These are phyloP conservation scores for Harpegnathos saltator DNA, from an alignment of 1,140 invertebrate genomes.

Conservation along the genomic window DNA sequence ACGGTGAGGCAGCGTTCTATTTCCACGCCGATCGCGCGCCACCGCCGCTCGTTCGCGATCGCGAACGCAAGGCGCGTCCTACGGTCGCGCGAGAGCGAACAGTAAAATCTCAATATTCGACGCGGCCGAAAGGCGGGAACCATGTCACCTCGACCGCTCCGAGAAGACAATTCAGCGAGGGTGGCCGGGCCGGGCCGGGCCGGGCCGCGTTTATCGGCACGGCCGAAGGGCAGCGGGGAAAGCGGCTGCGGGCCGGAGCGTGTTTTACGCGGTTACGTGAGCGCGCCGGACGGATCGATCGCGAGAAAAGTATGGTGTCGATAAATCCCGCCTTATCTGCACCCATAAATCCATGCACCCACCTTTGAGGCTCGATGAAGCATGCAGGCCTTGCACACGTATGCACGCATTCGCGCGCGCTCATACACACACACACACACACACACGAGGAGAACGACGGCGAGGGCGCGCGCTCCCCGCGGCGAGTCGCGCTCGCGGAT, in stretches of 20 bases:
- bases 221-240: no score
- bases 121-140: no score
- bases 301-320: slow-evolving; percentile 51
- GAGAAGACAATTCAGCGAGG: slow-evolving; percentile 27
- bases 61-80: not conserved
- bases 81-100: not conserved
- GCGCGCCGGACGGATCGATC: slow-evolving; percentile 34
- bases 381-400: slow-evolving; percentile 55
- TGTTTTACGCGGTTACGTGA: slow-evolving; percentile 23
- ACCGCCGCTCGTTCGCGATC: not conserved
- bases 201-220: slow-evolving; percentile 21
- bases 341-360: slow-evolving; percentile 63
- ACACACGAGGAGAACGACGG: no score
- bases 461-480: not conserved
- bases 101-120: slow-evolving; percentile 5
- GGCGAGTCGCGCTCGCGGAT: not conserved
- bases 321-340: slow-evolving; percentile 70
- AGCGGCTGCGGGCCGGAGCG: not conserved
- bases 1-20: slow-evolving; percentile 21
- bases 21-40: slow-evolving; percentile 9
- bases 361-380: slow-evolving; percentile 71
- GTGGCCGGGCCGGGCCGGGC: no score
- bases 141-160: not conserved
- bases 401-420: slow-evolving; percentile 40
- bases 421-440: not conserved